These are phyloP conservation scores for Palythoa grandis DNA, from an alignment of 92 coral and sea anemone species.

Conservation along the genomic window DNA sequence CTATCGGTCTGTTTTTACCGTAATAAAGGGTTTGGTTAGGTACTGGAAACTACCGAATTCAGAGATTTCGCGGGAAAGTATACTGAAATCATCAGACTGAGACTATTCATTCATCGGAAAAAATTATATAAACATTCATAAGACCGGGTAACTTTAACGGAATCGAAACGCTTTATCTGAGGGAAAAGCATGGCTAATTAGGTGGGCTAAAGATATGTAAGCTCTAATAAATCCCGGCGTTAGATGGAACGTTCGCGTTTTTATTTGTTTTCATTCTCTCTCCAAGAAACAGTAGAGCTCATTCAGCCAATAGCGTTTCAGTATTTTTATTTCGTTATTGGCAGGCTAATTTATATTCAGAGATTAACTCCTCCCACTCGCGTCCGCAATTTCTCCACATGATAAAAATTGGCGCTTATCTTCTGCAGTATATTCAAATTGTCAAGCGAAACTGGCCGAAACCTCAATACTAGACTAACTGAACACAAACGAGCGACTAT, in stretches of 20 bases:
- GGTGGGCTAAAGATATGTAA: no score
- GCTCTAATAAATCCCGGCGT: no score
- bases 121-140: not conserved
- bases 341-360: not conserved
- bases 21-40: not conserved
- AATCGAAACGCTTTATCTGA: no score
- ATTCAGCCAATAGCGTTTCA: not conserved
- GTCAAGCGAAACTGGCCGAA: no score
- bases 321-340: not conserved
- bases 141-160: not conserved
- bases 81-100: not conserved
- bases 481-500: no score
- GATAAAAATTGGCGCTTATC: no score
- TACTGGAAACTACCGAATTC: not conserved
- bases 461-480: no score
- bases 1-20: not conserved
- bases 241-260: no score
- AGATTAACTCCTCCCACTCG: constrained; percentile 5
- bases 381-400: not conserved
- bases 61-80: not conserved
- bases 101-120: not conserved
- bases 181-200: no score
- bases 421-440: no score
- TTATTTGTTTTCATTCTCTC: no score
- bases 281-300: not conserved